Evolutionary conservation across 2,797 vertebrate genomes (phyloP), one percentile per base, ranked within the genome.

Genomic region (Myotis myotis): DNA sequence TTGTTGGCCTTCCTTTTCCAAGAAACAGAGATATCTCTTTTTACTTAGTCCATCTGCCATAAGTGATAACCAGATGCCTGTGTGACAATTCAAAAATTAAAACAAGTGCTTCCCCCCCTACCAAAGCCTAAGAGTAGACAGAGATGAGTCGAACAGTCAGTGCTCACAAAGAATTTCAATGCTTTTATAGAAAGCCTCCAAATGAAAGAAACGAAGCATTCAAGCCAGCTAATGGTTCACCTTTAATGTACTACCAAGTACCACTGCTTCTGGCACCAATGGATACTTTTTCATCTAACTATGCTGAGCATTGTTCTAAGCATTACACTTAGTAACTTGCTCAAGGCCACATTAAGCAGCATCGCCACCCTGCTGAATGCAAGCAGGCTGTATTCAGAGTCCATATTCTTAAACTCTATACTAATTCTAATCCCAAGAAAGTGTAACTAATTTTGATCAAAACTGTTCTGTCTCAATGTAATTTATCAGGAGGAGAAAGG

Each of bases 51-150:
- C 97, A 96, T 96, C 96, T 97, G 97, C 93, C n/a, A 1, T 91
- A 90, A 96, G 94, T 96, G 96, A 97, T 95, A 97, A 96, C 86
- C 91, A 97, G 92, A 97, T 93, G 95, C 85, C 89, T 87, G 25
- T 81, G 95, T 76, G 88, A 93, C 89, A 93, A 95, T 89, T 81
- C 76, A 84, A 84, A 92, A 94, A 75, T 64, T 53, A 81, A 66
- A 90, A 81, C 94, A 95, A 87, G 72, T 76, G 66, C 71, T 41
- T 74, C 25, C 13, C 17, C 81, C 23, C 25, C 20, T 51, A 2
- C 25, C 55, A 83, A 93, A 92, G 76, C 33, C 71, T 47, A 84
- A 81, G 20, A 55, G 87, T 66, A 80, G 86, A 95, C 60, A 86
- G 86, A 95, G 74, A 86, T 15, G 76, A 96, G 30, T 60, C 20